These are phyloP conservation scores for Pseudomugil tenellus DNA, from an alignment of 2,797 vertebrate species.

Conservation along the genomic window DNA sequence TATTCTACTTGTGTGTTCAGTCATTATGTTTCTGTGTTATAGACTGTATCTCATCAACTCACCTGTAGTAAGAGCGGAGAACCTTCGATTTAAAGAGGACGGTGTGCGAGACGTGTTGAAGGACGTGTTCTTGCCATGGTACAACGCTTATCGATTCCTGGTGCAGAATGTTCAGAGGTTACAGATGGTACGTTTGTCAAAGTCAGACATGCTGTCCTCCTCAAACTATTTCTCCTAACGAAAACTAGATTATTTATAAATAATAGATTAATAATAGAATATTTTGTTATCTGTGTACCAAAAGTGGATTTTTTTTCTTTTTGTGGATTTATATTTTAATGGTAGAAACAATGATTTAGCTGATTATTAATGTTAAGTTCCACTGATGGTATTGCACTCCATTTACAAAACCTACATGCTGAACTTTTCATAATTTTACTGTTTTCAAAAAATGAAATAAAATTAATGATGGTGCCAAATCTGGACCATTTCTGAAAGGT, in stretches of 20 bases:
- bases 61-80: conserved; percentile 96
- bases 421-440: background rate
- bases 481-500: background rate
- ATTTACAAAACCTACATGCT: conserved; percentile 1
- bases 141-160: conserved; percentile 97
- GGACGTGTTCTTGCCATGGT: conserved; percentile 98
- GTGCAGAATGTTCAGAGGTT: conserved; percentile 92
- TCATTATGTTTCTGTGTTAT: conserved; percentile 23
- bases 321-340: conserved; percentile 8
- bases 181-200: conserved; percentile 85
- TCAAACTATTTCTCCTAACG: background rate
- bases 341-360: background rate
- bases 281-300: no score
- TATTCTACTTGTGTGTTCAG: no score
- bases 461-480: background rate
- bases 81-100: conserved; percentile 97
- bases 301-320: no score
- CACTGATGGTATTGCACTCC: conserved; percentile 1
- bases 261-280: no score
- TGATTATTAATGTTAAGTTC: background rate
- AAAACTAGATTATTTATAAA: background rate
- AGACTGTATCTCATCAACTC: conserved; percentile 98
- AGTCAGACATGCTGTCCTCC: background rate
- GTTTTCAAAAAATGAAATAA: background rate
- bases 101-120: conserved; percentile 95